Evolutionary conservation across 2,797 vertebrate genomes (phyloP), one percentile per base, ranked within the genome.

Genomic region (Scarus forsteni): DNA sequence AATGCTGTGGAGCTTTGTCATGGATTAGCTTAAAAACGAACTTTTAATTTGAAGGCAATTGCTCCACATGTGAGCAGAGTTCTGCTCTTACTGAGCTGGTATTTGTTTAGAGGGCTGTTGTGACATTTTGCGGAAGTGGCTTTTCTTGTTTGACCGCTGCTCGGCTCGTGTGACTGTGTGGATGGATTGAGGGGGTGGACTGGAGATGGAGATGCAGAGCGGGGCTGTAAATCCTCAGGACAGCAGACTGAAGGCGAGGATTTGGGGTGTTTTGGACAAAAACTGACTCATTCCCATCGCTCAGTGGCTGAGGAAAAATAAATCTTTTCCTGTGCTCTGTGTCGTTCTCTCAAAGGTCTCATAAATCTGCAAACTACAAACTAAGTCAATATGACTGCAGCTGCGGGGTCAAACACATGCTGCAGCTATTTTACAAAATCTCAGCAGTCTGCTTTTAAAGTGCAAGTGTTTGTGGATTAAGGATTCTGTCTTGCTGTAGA

Each of bases 101-200:
- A 27, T 87, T 88, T 91, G 84, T 84, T 91, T 73, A 45, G 78
- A 88, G 77, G 85, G 69, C 79, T 77, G 84, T 84, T 81, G 73
- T 85, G 85, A 85, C 85, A 81, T 89, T 91, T 81, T 83, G 80
- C 85, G 80, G 85, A 91, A 90, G 88, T 86, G 75, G 73, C 84
- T 87, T 84, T 88, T 88, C 88, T 85, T 83, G 90, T 92, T 86
- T 83, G 86, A 83, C 88, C 77, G 75, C 73, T 44, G 62, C 63
- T 63, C 16, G 45, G 68, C 75, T 80, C 10, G 8, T 80, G 82
- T 83, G 70, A 70, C 71, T 50, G 66, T 61, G 16, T 46, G 51
- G 27, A 27, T 27, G 27, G 27, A 27, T 27, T 27, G 27, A 4
- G 27, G 27, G 27, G 27, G 27, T 27, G 27, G 27, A 4, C 77